Conservation (phyloP, 2,888 invertebrate species). For the Rugalucina vietnamica region DNA sequence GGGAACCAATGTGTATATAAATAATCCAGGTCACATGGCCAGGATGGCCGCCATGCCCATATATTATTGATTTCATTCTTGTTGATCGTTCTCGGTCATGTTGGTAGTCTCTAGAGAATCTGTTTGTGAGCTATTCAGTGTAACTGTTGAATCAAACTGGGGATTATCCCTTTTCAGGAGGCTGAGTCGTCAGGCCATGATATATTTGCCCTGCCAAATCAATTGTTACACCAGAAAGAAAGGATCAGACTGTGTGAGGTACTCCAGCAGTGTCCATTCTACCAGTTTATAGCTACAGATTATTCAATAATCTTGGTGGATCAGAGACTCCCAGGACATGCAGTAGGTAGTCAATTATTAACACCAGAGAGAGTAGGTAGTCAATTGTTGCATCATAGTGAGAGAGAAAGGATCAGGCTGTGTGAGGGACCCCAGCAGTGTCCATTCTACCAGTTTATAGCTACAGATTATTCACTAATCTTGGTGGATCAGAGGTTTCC, state of each 20-base stretch:
- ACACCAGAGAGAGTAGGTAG: too few relatives aligned
- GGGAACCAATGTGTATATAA: too few relatives aligned
- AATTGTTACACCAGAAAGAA: constrained; percentile 63
- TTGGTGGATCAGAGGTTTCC: constrained; percentile 76
- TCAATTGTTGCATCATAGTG: too few relatives aligned
- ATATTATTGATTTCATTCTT: too few relatives aligned
- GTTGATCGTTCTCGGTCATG: too few relatives aligned
- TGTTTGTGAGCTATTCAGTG: too few relatives aligned
- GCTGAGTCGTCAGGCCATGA: constrained; percentile 51
- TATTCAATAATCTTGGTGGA: constrained; percentile 72
- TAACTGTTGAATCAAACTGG: too few relatives aligned
- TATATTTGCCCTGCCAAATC: constrained; percentile 71
- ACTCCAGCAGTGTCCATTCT: constrained; percentile 60
- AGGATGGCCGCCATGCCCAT: too few relatives aligned
- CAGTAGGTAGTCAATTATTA: too few relatives aligned
- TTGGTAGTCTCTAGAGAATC: too few relatives aligned
- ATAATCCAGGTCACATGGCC: too few relatives aligned
- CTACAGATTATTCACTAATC: constrained; percentile 72
- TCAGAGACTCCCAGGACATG: constrained; percentile 71
- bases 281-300: constrained; percentile 74
- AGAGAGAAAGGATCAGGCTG: constrained; percentile 65
- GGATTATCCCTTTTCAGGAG: constrained; percentile 40
- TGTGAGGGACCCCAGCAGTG: constrained; percentile 51
- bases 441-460: constrained; percentile 70
- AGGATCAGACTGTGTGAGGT: constrained; percentile 59